Percentiles rank a stretch among this genome's conserved stretches.
These are phyloP conservation scores for Pollachius pollachius DNA, from an alignment of 2,113 vertebrate genomes.

Conservation along the genomic window DNA sequence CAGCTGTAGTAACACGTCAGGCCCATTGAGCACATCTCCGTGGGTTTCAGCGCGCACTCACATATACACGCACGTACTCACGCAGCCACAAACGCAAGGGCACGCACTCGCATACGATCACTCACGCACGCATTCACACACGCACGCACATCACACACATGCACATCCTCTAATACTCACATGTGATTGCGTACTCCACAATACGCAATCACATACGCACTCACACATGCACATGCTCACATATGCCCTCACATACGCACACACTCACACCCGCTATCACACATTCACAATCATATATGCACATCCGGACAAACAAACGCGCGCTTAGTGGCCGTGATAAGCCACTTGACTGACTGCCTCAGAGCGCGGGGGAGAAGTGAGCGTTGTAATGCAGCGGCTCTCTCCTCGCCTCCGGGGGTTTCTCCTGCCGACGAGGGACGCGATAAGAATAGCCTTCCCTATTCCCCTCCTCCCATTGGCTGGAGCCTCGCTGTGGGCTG, in stretches of 20 bases:
- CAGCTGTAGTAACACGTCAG: too few species aligned
- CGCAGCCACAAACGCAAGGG: background rate
- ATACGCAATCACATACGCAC: background rate
- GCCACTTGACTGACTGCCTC: too few species aligned
- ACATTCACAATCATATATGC: background rate
- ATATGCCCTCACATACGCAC: background rate
- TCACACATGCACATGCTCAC: background rate
- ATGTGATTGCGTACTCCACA: too few species aligned
- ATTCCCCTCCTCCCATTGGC: slow-evolving; percentile 24
- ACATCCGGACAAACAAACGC: background rate
- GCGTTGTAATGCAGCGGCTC: slow-evolving; percentile 37
- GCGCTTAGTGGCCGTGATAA: too few species aligned
- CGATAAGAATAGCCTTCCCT: slow-evolving; percentile 43
- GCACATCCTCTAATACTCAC: background rate
- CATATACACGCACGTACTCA: background rate
- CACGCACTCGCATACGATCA: background rate
- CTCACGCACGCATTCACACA: background rate
- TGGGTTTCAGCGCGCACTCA: background rate
- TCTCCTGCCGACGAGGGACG: slow-evolving; percentile 17
- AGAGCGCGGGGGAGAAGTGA: background rate
- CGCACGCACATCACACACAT: background rate
- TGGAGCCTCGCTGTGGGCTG: slow-evolving; percentile 22
- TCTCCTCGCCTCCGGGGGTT: slow-evolving; percentile 39
- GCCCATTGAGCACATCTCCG: too few species aligned
- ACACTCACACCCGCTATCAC: background rate